Evolutionary conservation across 2,888 invertebrate species (phyloP).

Genomic region (Aphodius granarius): DNA sequence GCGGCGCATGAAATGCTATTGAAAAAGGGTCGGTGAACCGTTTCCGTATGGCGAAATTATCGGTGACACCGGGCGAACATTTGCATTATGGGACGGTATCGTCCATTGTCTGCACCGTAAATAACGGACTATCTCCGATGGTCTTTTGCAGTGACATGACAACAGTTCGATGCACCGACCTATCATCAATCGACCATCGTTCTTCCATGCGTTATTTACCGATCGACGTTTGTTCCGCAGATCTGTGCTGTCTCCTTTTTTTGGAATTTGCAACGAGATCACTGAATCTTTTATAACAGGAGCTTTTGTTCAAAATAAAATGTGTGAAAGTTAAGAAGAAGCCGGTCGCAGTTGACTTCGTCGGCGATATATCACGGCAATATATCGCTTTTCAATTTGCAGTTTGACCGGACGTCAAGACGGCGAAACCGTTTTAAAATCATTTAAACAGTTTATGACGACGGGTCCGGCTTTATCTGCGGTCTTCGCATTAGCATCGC

Average conservation of each 20-base stretch:
- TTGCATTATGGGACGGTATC: neutral
- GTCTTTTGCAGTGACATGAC: neutral
- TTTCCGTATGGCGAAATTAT: constrained; percentile 12
- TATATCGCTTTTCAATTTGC: neutral
- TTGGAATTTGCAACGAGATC: too few relatives aligned
- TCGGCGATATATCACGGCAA: neutral
- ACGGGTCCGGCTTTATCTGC: neutral
- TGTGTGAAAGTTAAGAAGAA: too few relatives aligned
- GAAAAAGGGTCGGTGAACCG: constrained; percentile 6
- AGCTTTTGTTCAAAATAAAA: too few relatives aligned
- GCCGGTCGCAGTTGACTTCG: neutral
- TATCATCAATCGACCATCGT: neutral
- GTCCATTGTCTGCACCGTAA: constrained; percentile 15
- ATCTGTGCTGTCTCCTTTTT: too few relatives aligned
- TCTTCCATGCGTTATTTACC: neutral
- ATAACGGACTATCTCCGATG: constrained; percentile 5
- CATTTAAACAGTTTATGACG: neutral
- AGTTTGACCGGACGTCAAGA: neutral
- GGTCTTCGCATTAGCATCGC: neutral
- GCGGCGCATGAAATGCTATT: too few relatives aligned
- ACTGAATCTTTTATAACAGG: too few relatives aligned
- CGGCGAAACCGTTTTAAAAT: neutral
- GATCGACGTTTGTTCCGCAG: neutral
- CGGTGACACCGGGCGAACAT: neutral
- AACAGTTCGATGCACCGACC: neutral